A percentile compares a stretch with the other conserved stretches of the same genome.
Conservation (phyloP, 64 coral and sea anemone species). For the Montipora efflorescens region DNA sequence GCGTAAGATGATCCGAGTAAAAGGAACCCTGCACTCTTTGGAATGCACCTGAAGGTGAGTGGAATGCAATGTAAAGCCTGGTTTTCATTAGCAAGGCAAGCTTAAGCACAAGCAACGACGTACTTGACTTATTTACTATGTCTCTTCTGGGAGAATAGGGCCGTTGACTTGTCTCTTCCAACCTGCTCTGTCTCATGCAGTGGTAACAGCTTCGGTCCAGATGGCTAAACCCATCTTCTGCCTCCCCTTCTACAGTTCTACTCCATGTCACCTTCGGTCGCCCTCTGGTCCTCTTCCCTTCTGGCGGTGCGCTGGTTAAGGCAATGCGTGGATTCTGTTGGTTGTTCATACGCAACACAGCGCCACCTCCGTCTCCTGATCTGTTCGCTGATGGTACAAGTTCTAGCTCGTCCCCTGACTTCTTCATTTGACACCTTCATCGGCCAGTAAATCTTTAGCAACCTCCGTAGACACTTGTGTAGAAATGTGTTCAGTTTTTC, state of each 20-base stretch:
- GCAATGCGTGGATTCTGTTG: background rate
- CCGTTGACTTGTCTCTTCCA: too few species aligned
- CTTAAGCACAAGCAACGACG: too few species aligned
- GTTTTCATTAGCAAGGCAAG: too few species aligned
- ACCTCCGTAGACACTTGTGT: background rate
- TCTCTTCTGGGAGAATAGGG: too few species aligned
- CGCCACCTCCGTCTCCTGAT: slow-evolving; percentile 3
- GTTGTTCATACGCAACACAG: background rate
- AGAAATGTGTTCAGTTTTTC: background rate
- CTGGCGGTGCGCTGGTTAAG: background rate
- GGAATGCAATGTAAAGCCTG: too few species aligned
- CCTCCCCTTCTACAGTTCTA: background rate
- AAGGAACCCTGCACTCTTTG: too few species aligned
- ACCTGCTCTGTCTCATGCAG: too few species aligned
- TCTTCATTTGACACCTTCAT: background rate
- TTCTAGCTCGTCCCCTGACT: background rate
- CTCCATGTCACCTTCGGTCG: background rate
- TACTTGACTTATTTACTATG: too few species aligned
- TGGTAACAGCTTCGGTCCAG: too few species aligned
- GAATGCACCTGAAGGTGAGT: too few species aligned
- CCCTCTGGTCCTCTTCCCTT: background rate
- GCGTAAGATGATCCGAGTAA: too few species aligned
- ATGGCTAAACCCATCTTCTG: background rate
- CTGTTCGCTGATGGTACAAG: background rate
- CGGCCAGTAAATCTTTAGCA: background rate